Base-by-base conservation (phyloP, 1,140 invertebrate species). In the Sipha flava region DNA sequence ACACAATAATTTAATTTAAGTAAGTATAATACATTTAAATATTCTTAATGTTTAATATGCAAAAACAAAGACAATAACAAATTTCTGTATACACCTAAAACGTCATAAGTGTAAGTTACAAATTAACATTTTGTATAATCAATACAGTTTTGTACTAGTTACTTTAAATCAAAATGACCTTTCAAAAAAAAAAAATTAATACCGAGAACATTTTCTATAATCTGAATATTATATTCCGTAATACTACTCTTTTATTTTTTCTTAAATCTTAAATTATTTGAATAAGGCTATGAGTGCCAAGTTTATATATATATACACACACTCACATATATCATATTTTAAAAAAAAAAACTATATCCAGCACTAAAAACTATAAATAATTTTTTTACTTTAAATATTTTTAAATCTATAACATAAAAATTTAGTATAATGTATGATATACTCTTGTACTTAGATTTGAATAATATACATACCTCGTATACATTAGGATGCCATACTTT, bases 401-500 rank as follows among this genome's bases (percentile, higher is more conserved):
- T n/a, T n/a, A n/a, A n/a, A n/a, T n/a, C n/a, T n/a, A n/a, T n/a
- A n/a, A n/a, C n/a, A n/a, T n/a, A n/a, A n/a, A n/a, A n/a, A n/a
- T n/a, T n/a, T n/a, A n/a, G n/a, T n/a, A n/a, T n/a, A n/a, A n/a
- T n/a, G n/a, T n/a, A n/a, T n/a, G n/a, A n/a, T n/a, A n/a, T n/a
- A n/a, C n/a, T n/a, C n/a, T n/a, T n/a, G n/a, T n/a, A n/a, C n/a
- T 62, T n/a, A 66, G 40, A 12, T 23, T 62, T 1, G 7, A 40
- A 80, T 57, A 57, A 79, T 45, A 43, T 26, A 89, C 91, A 91
- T 89, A 97, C 95, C 91, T 99, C 97, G 88, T 99, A 99, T 14
- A 99, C 97, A 89, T 99, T 99, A 83, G 98, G 98, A 90, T 99
- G 98, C 96, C 97, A 99, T 83, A 99, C 96, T 92, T 98, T 99